Base-by-base conservation (phyloP, 2,113 vertebrate genomes). In the Dendrocopos noguchii region DNA sequence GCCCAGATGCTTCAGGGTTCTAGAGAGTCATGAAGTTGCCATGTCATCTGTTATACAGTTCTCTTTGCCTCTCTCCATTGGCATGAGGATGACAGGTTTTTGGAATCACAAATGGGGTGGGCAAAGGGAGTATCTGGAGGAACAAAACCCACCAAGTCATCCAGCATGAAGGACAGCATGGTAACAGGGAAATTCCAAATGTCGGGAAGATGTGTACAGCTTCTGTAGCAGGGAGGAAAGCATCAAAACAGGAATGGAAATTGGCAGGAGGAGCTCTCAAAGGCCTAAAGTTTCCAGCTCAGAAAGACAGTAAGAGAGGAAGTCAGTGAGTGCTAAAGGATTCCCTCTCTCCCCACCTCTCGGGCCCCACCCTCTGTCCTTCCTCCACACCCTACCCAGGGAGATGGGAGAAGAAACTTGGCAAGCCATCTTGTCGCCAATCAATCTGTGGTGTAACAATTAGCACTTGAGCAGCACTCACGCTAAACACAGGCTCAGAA, bases 391-490 rank as follows among this genome's bases (percentile, higher is more conserved):
- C 71, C 70, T 77, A 87, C 89, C 84, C 21, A 46, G 60, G 86
- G 95, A 97, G 97, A 94, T 95, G 63, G 86, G 61, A 97, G 95
- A 93, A 94, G 95, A 95, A 96, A 97, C 95, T 97, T 98, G 97
- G 97, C 98, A 97, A 97, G 98, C 95, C 98, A 98, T 97, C 97
- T 98, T 95, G 97, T 97, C 97, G 97, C 97, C 97, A 97, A 98
- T 98, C 98, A 98, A 98, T 98, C 97, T 97, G 98, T 97, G 98
- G 98, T 98, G 98, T 98, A 98, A 98, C 98, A 97, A 96, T 98
- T 98, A 98, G 98, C 98, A 97, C 98, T 98, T 98, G 97, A 98
- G 96, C 96, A 94, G 96, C 97, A 97, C 97, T 97, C 97, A 94
- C 83, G 91, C 97, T 97, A 98, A 98, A 97, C 97, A 97, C 95